A percentile compares a stretch with the other conserved stretches of the same genome.
Conservation (phyloP, 2,797 vertebrate genomes). For the Acanthurus lineatus region DNA sequence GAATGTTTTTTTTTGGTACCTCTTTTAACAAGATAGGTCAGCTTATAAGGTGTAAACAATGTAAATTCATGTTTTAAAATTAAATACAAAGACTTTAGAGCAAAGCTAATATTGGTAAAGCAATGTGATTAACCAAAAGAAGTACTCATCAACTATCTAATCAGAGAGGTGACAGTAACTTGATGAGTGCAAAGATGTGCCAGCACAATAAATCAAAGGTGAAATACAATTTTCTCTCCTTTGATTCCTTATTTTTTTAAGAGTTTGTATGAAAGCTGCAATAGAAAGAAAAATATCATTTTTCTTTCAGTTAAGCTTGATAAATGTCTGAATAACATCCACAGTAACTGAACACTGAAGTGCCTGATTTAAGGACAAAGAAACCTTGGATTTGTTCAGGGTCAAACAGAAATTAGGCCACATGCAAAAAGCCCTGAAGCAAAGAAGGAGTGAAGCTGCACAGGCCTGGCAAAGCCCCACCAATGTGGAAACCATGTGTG, state of each 20-base stretch:
- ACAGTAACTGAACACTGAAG: no score
- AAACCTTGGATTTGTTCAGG: no score
- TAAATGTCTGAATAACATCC: no score
- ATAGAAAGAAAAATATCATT: neutral
- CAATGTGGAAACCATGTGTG: constrained; percentile 37
- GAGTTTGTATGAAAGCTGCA: no score
- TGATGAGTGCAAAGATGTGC: neutral
- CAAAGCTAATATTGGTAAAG: neutral
- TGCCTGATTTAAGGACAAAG: no score
- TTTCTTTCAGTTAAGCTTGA: no score
- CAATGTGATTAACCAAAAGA: neutral
- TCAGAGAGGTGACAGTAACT: neutral
- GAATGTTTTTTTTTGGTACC: neutral
- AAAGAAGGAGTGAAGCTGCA: neutral
- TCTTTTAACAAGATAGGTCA: neutral
- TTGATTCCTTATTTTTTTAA: no score
- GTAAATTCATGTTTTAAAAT: neutral
- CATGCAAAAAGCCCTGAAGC: constrained; percentile 9
- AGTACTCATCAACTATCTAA: neutral
- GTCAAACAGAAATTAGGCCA: neutral
- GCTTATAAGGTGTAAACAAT: neutral
- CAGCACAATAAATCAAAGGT: neutral
- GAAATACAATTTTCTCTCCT: no score
- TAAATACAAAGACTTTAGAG: neutral
- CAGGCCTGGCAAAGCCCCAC: constrained; percentile 9